Base-by-base conservation (phyloP, 2,797 vertebrate species). In the Siniperca undulata region DNA sequence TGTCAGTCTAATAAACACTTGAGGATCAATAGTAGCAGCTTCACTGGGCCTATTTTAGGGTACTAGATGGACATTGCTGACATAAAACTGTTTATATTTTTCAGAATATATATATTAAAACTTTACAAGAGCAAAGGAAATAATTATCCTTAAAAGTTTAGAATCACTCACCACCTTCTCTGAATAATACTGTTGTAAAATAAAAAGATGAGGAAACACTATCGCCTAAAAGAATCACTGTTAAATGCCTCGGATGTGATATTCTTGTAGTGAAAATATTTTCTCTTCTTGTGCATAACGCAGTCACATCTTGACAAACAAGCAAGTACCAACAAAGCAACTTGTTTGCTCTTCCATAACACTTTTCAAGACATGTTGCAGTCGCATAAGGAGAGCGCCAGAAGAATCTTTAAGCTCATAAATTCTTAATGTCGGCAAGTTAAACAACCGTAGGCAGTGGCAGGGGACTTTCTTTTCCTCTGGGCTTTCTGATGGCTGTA, bases 391-490 rank as follows among this genome's bases (percentile, higher is more conserved):
- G 65, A 82, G 3, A 53, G 73, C 1, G 65, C 79, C 88, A 58
- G 80, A 86, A 88, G 75, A 88, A 83, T 88, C 79, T 84, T 90
- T 82, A 86, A 88, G 62, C 89, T 91, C 78, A 91, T 94, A 85
- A 85, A 94, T 92, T 91, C 84, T 94, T 95, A 93, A 95, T 93
- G 90, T 88, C 73, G 78, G 79, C 3, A 62, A 89, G 92, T 93
- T 93, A 91, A 92, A 93, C 82, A 94, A 87, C 93, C 76, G 58
- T 76, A 90, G 90, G 92, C 79, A 8, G 73, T 7, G 81, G 80
- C 91, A 81, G 83, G 89, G 86, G 88, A 89, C 78, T 70, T 53
- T 81, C 77, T 86, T 84, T 77, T 86, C 87, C 89, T 92, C 34
- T 0, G 86, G 90, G 82, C 77, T 87, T 92, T 92, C 91, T 86